These are phyloP conservation scores for Drosophila leontia DNA, from an alignment of 1,140 invertebrate genomes.

Conservation along the genomic window DNA sequence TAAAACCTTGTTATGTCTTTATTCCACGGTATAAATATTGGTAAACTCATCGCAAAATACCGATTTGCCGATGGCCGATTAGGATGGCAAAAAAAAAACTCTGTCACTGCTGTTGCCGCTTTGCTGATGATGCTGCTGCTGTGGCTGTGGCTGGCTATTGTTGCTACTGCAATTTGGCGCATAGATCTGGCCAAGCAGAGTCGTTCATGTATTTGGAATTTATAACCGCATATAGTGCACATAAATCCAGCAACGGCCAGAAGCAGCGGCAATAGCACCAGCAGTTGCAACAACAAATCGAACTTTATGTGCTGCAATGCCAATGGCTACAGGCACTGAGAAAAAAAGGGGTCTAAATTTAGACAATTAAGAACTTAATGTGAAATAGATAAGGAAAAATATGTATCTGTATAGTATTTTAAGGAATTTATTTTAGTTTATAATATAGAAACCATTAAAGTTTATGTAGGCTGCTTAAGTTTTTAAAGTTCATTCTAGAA, in stretches of 20 bases:
- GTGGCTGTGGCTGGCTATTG: conserved; percentile 6
- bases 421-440: too few relatives aligned
- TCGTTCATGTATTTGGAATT: conserved; percentile 82
- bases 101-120: conserved; percentile 39
- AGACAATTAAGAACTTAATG: neutral
- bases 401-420: neutral
- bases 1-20: neutral
- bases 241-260: conserved; percentile 70
- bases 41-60: conserved; percentile 44
- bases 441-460: too few relatives aligned
- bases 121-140: conserved; percentile 36
- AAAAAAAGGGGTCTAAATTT: neutral
- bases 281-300: conserved; percentile 65
- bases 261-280: conserved; percentile 32
- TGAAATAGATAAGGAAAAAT: neutral
- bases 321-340: conserved; percentile 51
- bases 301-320: conserved; percentile 82
- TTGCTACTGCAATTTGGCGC: conserved; percentile 75
- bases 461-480: too few relatives aligned
- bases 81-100: conserved; percentile 66
- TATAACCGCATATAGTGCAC: conserved; percentile 83
- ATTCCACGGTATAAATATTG: conserved; percentile 59
- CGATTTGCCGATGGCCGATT: conserved; percentile 29
- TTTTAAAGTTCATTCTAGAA: too few relatives aligned
- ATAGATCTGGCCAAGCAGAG: conserved; percentile 74